Evolutionary conservation across 2,888 invertebrate species (phyloP), one percentile per base, ranked within the genome.

Genomic region (Hymenopus coronatus): DNA sequence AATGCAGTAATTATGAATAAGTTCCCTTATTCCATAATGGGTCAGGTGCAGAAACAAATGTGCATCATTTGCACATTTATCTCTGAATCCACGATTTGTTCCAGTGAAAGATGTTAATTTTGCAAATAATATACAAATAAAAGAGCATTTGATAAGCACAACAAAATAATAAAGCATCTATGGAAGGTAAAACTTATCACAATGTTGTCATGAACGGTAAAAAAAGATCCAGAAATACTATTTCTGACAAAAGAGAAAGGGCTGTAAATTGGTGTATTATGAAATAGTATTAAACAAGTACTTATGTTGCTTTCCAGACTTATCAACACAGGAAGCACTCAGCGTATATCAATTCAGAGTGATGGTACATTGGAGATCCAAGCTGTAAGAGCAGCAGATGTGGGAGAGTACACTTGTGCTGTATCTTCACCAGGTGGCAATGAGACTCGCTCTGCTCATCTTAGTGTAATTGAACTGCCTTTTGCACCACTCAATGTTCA

Each of bases 391-490:
- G 98, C 98, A 2, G 96, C 97, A 88, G 99, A 99, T 94, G 99
- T 98, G 87, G 99, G 99, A 87, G 96, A 96, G 90, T 99, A 99
- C 94, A 96, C 97, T 84, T 99, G 99, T 93, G 95, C 97, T 83
- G 97, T 99, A 83, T 96, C 96, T 91, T 98, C 98, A 87, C 96
- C 97, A 28, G 98, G 98, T 82, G 99, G 99, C 89, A 98, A 98
- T 93, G 98, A 99, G 93, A 98, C 97, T 30, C 95, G 98, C 85
- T 95, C 96, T 82, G 98, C 98, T 0, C 94, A 96, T 85, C 93
- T 98, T 85, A 96, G 96, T 92, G 98, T 99, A 91, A 98, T 99
- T 91, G 99, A 99, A 93, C 94, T 99, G 91, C 99, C 99, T 0
- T 98, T 97, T 92, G 97, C 98, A 40, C 99, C 99, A 0, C 97